Evolutionary conservation across 2,113 vertebrate species (phyloP), one percentile per base, ranked within the genome.

Genomic region (Misgurnus anguillicaudatus): DNA sequence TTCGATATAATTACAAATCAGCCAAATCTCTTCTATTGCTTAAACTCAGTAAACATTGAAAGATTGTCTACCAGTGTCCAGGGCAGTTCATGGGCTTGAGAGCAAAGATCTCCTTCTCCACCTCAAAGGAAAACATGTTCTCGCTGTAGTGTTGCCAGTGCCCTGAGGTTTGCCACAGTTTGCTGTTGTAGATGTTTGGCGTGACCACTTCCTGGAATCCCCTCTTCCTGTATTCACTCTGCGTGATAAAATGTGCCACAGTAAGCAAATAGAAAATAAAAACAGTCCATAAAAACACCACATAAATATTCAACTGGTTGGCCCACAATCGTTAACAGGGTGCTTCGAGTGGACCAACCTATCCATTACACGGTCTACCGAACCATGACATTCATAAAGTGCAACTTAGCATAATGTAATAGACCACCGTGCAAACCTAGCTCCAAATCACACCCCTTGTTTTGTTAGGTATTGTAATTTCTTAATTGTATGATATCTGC

Each of bases 31-130:
- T 48, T 36, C 47, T 36, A 8, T 38, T 65, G 38, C 8, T 42
- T 65, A 11, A n/a, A 2, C 1, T 13, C 6, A 38, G 16, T 9
- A 6, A 21, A 73, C 5, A 45, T 14, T 1, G n/a, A 55, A 31
- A 38, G 10, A 19, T 31, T 3, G 9, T 66, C 38, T 94, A 99
- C 97, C 97, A 99, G 85, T 99, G 98, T 87, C 98, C 98, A 0
- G 97, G 98, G 85, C 98, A 99, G 88, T 99, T 99, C 98, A 99
- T 99, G 19, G 98, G 97, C 73, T 99, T 99, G 64, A 99, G 93
- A 69, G 98, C 98, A 48, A 97, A 99, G 19, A 88, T 89, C 86
- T 99, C 98, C 88, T 99, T 98, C 87, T 99, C 98, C 21, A 93
- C 95, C 87, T 99, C 97, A 42, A 99, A 99, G 13, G 95, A 97